Conservation (phyloP, 2,797 vertebrate genomes). For the Glossophaga mutica region DNA sequence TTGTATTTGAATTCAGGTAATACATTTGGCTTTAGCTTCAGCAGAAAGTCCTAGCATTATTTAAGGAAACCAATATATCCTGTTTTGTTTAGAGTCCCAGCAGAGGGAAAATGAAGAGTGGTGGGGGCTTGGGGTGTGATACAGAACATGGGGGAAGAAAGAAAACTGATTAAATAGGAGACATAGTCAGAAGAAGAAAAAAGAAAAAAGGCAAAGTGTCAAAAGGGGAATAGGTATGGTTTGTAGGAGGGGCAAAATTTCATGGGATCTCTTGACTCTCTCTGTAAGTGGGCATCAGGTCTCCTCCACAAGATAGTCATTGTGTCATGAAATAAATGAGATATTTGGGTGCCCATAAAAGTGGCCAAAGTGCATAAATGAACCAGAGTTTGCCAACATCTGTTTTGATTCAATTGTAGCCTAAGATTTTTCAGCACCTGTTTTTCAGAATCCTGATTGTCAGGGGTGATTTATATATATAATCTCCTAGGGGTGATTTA, state of each 20-base stretch:
- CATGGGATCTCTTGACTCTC: neutral
- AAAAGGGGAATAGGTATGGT: neutral
- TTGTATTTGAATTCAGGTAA: neutral
- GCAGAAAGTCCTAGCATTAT: neutral
- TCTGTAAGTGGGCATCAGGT: too few species aligned
- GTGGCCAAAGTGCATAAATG: neutral
- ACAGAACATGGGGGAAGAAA: neutral
- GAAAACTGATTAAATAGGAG: neutral
- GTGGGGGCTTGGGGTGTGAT: too few species aligned
- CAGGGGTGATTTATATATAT: too few species aligned
- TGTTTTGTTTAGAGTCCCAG: neutral
- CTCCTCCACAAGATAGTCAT: too few species aligned
- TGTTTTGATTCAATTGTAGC: neutral
- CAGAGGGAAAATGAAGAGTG: neutral
- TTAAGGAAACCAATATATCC: neutral
- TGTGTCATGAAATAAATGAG: neutral
- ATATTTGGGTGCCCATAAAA: too few species aligned
- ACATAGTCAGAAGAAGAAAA: neutral
- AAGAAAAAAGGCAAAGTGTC: neutral
- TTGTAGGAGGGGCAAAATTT: neutral
- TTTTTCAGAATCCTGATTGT: neutral
- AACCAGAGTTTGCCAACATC: neutral
- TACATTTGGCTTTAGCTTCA: neutral
- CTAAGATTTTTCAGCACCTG: neutral
- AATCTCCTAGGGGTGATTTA: too few species aligned